Percentiles rank a stretch among this genome's conserved stretches.
These are phyloP conservation scores for Zygaena filipendulae DNA, from an alignment of 2,888 invertebrate genomes.

Conservation along the genomic window DNA sequence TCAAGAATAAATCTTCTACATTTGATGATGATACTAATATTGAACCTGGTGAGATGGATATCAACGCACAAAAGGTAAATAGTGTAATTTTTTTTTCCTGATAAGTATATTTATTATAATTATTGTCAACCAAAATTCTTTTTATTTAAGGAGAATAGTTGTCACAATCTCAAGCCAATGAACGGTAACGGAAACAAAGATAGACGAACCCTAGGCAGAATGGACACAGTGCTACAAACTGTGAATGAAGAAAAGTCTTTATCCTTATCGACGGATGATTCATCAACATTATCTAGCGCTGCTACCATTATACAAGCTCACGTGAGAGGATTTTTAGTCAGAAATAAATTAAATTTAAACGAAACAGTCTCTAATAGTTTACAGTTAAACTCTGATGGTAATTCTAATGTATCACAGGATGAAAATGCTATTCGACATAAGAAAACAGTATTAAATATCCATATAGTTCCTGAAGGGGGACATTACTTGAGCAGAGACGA, in stretches of 20 bases:
- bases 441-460: slow-evolving; percentile 56
- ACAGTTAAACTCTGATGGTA: slow-evolving; percentile 36
- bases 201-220: slow-evolving; percentile 43
- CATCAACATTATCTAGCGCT: slow-evolving; percentile 62
- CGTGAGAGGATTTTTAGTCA: slow-evolving; percentile 73
- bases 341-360: slow-evolving; percentile 56
- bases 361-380: slow-evolving; percentile 37
- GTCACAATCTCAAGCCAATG: too few species aligned
- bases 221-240: slow-evolving; percentile 59
- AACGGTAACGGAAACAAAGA: slow-evolving; percentile 38
- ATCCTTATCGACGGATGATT: slow-evolving; percentile 59
- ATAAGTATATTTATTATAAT: too few species aligned
- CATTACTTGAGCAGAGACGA: slow-evolving; percentile 51
- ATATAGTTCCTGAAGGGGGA: slow-evolving; percentile 50
- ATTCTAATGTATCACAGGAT: slow-evolving; percentile 36
- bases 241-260: slow-evolving; percentile 64
- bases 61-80: too few species aligned
- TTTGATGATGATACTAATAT: slow-evolving; percentile 43
- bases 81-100: too few species aligned
- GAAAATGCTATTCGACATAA: slow-evolving; percentile 36
- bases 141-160: too few species aligned
- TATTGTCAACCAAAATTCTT: too few species aligned
- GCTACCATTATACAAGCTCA: slow-evolving; percentile 76
- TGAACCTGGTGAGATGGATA: too few species aligned
- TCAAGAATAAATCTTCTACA: slow-evolving; percentile 51